Conservation (phyloP, 2,113 vertebrate genomes). For the Nerophis lumbriciformis region DNA sequence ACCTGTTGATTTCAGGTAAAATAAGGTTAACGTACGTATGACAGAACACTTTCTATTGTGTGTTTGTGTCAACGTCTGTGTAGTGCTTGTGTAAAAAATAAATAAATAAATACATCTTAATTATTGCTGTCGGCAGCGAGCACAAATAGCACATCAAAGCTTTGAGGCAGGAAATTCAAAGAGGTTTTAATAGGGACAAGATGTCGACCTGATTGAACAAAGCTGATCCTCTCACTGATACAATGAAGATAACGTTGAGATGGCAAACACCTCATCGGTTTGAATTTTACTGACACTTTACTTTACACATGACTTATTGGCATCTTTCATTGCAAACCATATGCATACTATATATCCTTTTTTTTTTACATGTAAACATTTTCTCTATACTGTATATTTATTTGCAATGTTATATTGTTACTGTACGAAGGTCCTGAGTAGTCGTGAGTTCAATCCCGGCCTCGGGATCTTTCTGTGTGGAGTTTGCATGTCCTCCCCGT, state of each 20-base stretch:
- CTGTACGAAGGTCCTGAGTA: too few relatives aligned
- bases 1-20: not conserved
- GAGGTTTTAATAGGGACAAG: conserved; percentile 53
- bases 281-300: conserved; percentile 25
- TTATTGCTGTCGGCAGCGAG: conserved; percentile 40
- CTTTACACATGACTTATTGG: not conserved
- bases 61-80: conserved; percentile 11
- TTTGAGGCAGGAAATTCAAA: conserved; percentile 59
- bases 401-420: too few relatives aligned
- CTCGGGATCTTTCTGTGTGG: too few relatives aligned
- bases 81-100: not conserved
- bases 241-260: conserved; percentile 16
- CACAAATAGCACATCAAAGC: conserved; percentile 61
- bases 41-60: not conserved
- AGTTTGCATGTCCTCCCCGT: too few relatives aligned
- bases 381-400: too few relatives aligned
- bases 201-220: conserved; percentile 51
- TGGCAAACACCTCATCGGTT: conserved; percentile 30
- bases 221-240: conserved; percentile 42
- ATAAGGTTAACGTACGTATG: not conserved
- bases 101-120: conserved; percentile 7
- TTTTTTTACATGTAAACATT: too few relatives aligned
- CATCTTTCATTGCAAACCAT: too few relatives aligned
- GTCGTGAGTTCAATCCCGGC: too few relatives aligned
- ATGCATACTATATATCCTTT: too few relatives aligned